A percentile compares a stretch with the other conserved stretches of the same genome.
phyloP scores from a whole-genome alignment of 2,113 vertebrate genomes.

The Cryptoleucopteryx plumbea region DNA sequence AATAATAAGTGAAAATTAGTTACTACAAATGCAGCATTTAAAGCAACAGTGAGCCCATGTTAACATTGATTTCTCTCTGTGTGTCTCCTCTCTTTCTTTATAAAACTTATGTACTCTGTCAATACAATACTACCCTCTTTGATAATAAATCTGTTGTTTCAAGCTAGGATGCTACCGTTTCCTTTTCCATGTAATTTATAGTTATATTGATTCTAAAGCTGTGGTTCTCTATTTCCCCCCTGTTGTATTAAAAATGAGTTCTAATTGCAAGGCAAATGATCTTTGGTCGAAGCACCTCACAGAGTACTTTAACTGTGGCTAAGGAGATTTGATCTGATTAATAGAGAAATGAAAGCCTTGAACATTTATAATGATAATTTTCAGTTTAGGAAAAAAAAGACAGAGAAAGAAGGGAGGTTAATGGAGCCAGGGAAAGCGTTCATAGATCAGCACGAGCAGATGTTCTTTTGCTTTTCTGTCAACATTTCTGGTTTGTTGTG shows the following conservation, averaged over 20 bases:
- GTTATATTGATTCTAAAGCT: slow-evolving; percentile 63
- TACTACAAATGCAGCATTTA: slow-evolving; percentile 68
- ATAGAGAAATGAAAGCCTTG: slow-evolving; percentile 39
- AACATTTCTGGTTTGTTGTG: slow-evolving; percentile 28
- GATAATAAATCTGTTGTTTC: slow-evolving; percentile 73
- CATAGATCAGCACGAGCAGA: slow-evolving; percentile 42
- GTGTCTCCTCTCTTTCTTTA: slow-evolving; percentile 58
- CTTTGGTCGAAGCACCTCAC: slow-evolving; percentile 30
- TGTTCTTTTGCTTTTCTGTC: slow-evolving; percentile 53
- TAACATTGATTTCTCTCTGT: slow-evolving; percentile 65
- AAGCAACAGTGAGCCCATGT: slow-evolving; percentile 48
- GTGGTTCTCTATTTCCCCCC: slow-evolving; percentile 25
- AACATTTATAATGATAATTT: slow-evolving; percentile 53
- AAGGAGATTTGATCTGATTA: slow-evolving; percentile 57
- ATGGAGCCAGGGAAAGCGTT: slow-evolving; percentile 27
- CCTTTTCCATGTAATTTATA: slow-evolving; percentile 71
- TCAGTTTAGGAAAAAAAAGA: neutral
- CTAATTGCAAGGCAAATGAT: slow-evolving; percentile 61
- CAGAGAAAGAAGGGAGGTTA: slow-evolving; percentile 19
- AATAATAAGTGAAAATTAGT: slow-evolving; percentile 68
- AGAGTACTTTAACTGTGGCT: slow-evolving; percentile 47
- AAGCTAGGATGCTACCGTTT: slow-evolving; percentile 55
- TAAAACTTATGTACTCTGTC: slow-evolving; percentile 61
- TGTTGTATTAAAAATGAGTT: slow-evolving; percentile 53
- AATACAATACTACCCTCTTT: slow-evolving; percentile 53